phyloP scores from a whole-genome alignment of 1,140 invertebrate genomes.

The Coelopa frigida region DNA sequence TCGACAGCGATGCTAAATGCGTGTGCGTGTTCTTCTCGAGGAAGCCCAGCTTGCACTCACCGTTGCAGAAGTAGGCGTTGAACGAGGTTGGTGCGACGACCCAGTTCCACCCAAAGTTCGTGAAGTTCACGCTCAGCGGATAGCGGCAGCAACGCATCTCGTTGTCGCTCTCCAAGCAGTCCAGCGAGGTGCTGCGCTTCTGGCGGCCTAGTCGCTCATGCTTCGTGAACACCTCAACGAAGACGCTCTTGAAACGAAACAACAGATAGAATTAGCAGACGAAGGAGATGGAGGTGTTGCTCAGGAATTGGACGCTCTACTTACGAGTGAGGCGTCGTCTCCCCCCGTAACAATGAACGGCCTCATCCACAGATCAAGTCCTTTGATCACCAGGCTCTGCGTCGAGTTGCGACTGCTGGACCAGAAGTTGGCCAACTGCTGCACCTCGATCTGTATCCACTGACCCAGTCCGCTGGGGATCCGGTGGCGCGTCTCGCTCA shows the following conservation, averaged over 20 bases:
- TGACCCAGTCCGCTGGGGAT: conserved; percentile 49
- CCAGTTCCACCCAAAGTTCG: conserved; percentile 96
- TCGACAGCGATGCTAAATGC: conserved; percentile 76
- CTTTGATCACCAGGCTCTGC: conserved; percentile 66
- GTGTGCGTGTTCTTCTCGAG: conserved; percentile 89
- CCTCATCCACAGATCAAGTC: conserved; percentile 51
- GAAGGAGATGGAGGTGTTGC: too few relatives aligned
- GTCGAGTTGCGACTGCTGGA: conserved; percentile 63
- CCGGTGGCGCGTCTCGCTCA: conserved; percentile 27
- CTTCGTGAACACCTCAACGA: conserved; percentile 67
- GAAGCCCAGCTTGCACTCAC: conserved; percentile 86
- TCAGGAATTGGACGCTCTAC: conserved; percentile 16
- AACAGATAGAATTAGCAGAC: neutral
- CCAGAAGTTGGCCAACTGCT: conserved; percentile 69
- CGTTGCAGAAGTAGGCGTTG: conserved; percentile 93
- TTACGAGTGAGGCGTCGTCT: conserved; percentile 21
- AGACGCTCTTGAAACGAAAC: conserved; percentile 63
- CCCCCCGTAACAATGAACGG: conserved; percentile 32
- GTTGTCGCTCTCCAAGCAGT: conserved; percentile 46
- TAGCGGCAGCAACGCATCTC: conserved; percentile 83
- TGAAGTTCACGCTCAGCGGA: conserved; percentile 90
- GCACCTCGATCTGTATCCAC: conserved; percentile 69
- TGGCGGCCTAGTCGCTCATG: conserved; percentile 55
- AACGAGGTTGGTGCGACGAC: conserved; percentile 94
- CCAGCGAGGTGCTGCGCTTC: conserved; percentile 53